These are phyloP conservation scores for Drosophila histrio DNA, from an alignment of 2,888 invertebrate species.

Conservation along the genomic window DNA sequence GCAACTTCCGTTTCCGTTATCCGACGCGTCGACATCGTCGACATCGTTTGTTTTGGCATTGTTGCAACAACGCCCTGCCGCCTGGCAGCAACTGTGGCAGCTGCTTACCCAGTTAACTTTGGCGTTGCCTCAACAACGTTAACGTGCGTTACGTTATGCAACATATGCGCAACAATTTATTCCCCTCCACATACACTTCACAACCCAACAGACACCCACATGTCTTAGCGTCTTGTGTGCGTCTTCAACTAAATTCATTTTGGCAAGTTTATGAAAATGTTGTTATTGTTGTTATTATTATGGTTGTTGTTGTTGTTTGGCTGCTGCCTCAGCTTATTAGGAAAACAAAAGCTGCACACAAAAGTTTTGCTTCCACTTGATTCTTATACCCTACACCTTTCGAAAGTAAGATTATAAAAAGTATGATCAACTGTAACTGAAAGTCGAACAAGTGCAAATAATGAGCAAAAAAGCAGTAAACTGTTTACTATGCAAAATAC, in stretches of 20 bases:
- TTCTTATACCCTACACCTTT: constrained; percentile 3
- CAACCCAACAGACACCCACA: neutral
- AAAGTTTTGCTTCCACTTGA: constrained; percentile 49
- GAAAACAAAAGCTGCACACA: constrained; percentile 66
- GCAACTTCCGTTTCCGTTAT: constrained; percentile 76
- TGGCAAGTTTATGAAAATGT: constrained; percentile 71
- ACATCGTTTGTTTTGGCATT: constrained; percentile 34
- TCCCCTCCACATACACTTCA: constrained; percentile 3
- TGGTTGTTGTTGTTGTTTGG: constrained; percentile 28
- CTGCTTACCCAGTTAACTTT: constrained; percentile 44
- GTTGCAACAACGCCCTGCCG: constrained; percentile 29
- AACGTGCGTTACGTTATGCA: constrained; percentile 60
- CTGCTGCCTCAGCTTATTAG: constrained; percentile 62
- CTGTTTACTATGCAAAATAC: too few species aligned
- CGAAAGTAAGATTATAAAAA: neutral
- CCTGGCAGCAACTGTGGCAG: constrained; percentile 40
- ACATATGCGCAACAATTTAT: constrained; percentile 66
- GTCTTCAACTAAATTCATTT: constrained; percentile 66
- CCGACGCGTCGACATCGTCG: constrained; percentile 49
- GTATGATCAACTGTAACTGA: neutral
- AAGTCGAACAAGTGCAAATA: too few species aligned
- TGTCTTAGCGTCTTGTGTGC: constrained; percentile 43
- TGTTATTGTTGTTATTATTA: constrained; percentile 34
- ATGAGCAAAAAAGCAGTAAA: too few species aligned
- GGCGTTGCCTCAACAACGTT: constrained; percentile 47